phyloP scores from a whole-genome alignment of 2,888 invertebrate genomes.

The Tiliacea aurago region DNA sequence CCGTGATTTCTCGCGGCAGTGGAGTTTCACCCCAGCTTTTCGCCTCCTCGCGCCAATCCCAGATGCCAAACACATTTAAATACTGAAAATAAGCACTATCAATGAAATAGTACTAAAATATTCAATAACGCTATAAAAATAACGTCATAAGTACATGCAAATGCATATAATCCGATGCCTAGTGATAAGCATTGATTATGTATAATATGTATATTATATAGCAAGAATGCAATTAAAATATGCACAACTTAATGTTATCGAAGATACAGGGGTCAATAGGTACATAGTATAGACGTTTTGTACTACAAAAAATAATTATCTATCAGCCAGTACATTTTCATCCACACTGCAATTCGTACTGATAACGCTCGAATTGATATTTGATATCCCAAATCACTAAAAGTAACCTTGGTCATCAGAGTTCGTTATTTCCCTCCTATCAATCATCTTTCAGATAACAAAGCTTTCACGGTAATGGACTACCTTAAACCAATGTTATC shows the following conservation, averaged over 20 bases:
- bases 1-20: too few relatives aligned
- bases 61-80: too few relatives aligned
- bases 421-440: slow-evolving; percentile 62
- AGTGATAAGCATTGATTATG: too few relatives aligned
- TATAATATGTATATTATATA: neutral
- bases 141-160: too few relatives aligned
- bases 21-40: too few relatives aligned
- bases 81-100: too few relatives aligned
- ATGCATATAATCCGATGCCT: too few relatives aligned
- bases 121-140: too few relatives aligned
- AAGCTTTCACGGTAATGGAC: slow-evolving; percentile 88
- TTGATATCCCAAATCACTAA: slow-evolving; percentile 38
- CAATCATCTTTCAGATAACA: slow-evolving; percentile 80
- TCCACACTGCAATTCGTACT: neutral
- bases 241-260: neutral
- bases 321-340: neutral
- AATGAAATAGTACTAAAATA: too few relatives aligned
- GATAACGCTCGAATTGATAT: slow-evolving; percentile 41
- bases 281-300: neutral
- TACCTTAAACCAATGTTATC: slow-evolving; percentile 77
- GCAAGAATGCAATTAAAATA: too few relatives aligned
- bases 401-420: slow-evolving; percentile 43
- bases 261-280: neutral
- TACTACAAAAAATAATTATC: neutral
- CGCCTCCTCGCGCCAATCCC: too few relatives aligned